A percentile compares a stretch with the other conserved stretches of the same genome.
Evolutionary conservation across 1,140 invertebrate species (phyloP).

Genomic region (Diploscapter pachys): DNA sequence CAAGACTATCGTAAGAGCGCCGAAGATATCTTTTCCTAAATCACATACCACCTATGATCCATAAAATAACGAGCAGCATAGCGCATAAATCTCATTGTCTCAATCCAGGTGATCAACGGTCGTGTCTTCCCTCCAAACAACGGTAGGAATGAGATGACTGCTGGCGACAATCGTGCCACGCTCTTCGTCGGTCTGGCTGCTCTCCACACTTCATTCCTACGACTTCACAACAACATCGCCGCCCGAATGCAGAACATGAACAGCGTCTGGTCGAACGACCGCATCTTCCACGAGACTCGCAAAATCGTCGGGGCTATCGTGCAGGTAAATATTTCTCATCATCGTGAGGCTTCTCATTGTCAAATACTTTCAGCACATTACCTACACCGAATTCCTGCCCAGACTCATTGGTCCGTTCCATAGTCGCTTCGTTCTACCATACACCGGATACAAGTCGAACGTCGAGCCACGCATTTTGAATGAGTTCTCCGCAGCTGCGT

Average conservation of each 20-base stretch:
- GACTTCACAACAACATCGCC: constrained; percentile 40
- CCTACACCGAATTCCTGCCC: constrained; percentile 78
- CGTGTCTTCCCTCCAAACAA: constrained; percentile 39
- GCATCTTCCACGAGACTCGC: constrained; percentile 67
- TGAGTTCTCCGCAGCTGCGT: constrained; percentile 37
- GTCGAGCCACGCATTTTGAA: constrained; percentile 37
- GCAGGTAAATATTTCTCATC: constrained; percentile 65
- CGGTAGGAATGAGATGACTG: constrained; percentile 22
- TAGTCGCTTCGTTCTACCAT: constrained; percentile 43
- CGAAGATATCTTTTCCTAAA: neutral
- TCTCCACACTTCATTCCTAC: constrained; percentile 37
- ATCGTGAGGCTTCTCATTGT: neutral
- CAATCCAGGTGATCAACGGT: constrained; percentile 22
- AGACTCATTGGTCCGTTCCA: constrained; percentile 68
- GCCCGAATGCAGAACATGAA: constrained; percentile 37
- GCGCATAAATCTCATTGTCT: neutral
- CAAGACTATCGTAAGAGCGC: constrained; percentile 18
- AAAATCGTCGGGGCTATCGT: constrained; percentile 78
- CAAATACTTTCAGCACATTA: constrained; percentile 63
- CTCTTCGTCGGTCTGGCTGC: constrained; percentile 42
- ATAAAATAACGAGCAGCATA: neutral
- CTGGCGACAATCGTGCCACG: constrained; percentile 38
- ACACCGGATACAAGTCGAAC: constrained; percentile 39
- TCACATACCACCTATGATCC: too few species aligned
- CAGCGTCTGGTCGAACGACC: constrained; percentile 27